Conservation (phyloP, 2,888 invertebrate genomes). For the Eurytoma adleriae region DNA sequence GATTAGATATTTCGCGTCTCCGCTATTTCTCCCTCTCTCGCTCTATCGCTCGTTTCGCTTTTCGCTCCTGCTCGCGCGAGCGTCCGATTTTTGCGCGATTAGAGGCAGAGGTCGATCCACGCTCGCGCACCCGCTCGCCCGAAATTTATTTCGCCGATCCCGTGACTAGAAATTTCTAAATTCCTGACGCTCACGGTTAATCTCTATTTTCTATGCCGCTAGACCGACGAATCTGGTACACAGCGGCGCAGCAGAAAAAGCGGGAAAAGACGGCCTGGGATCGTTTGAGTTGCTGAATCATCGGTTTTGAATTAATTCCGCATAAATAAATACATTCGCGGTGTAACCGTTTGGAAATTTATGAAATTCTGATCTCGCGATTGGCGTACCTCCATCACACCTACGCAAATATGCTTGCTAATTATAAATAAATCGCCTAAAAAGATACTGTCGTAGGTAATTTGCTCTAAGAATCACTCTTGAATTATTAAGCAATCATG, state of each 20-base stretch:
- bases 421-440: no score
- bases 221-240: neutral
- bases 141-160: neutral
- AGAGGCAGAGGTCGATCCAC: no score
- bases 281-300: neutral
- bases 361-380: no score
- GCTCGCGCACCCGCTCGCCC: no score
- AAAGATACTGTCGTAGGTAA: no score
- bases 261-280: neutral
- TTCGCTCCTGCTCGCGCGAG: no score
- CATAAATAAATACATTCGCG: neutral
- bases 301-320: neutral
- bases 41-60: neutral
- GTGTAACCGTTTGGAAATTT: no score
- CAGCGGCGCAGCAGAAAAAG: neutral
- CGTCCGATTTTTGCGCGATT: no score
- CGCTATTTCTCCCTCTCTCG: neutral
- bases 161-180: constrained; percentile 1
- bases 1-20: neutral
- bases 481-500: no score
- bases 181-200: neutral
- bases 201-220: constrained; percentile 7
- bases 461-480: no score
- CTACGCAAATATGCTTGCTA: no score
- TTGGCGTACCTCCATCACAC: no score